Conservation (phyloP, 2,797 vertebrate genomes). For the Lepidocolaptes lacrymiger region DNA sequence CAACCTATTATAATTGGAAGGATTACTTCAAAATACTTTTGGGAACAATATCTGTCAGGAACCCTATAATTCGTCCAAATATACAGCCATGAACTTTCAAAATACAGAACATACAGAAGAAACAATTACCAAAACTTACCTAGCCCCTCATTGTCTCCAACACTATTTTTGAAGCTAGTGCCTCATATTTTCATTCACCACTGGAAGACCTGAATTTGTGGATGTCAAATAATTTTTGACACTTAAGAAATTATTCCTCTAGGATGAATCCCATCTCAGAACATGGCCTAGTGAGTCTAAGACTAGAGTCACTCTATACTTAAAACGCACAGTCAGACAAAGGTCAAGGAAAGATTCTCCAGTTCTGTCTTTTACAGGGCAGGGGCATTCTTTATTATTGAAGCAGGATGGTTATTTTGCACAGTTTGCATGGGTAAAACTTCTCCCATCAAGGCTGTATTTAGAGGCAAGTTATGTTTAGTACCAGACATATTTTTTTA, state of each 20-base stretch:
- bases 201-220: not conserved
- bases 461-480: not conserved
- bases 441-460: not conserved
- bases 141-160: not conserved
- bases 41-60: not conserved
- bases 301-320: not conserved
- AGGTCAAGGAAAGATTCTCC: not conserved
- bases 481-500: fast-evolving
- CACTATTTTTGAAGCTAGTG: not conserved
- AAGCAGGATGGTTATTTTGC: not conserved
- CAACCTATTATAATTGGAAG: not conserved
- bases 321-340: not conserved
- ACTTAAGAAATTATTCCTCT: not conserved
- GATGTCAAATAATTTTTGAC: not conserved
- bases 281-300: not conserved
- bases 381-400: not conserved
- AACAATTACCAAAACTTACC: not conserved
- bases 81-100: not conserved
- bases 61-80: not conserved
- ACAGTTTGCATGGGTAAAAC: not conserved
- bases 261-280: not conserved
- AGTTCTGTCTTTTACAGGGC: not conserved
- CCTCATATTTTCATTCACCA: not conserved
- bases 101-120: not conserved
- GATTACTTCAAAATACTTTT: not conserved